Conservation (phyloP, 2,113 vertebrate genomes). For the Desmodus rotundus region DNA sequence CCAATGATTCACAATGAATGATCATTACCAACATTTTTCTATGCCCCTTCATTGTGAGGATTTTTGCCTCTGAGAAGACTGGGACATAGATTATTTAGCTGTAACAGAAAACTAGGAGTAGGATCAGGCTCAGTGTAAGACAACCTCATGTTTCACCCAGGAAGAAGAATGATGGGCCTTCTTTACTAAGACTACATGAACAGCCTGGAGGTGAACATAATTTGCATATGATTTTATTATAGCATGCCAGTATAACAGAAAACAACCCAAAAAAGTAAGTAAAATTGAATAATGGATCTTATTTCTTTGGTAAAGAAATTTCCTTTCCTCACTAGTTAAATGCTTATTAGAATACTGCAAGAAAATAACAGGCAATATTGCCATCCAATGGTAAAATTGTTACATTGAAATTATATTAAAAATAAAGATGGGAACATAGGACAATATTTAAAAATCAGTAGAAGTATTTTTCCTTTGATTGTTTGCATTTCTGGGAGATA, state of each 20-base stretch:
- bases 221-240: neutral
- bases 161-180: neutral
- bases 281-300: neutral
- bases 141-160: neutral
- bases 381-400: slow-evolving; percentile 49
- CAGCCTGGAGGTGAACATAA: neutral
- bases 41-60: neutral
- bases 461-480: neutral
- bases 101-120: neutral
- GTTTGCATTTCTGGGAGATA: neutral
- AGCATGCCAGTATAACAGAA: neutral
- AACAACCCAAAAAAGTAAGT: neutral
- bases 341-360: neutral
- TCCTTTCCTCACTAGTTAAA: neutral
- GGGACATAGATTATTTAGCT: neutral
- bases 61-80: neutral
- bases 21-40: neutral
- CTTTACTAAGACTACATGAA: neutral
- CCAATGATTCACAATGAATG: neutral
- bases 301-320: neutral
- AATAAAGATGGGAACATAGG: neutral
- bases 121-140: neutral
- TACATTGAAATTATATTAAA: slow-evolving; percentile 13
- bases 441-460: neutral
- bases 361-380: slow-evolving; percentile 53